phyloP scores from a whole-genome alignment of 2,113 vertebrate species.

The Python bivittatus region DNA sequence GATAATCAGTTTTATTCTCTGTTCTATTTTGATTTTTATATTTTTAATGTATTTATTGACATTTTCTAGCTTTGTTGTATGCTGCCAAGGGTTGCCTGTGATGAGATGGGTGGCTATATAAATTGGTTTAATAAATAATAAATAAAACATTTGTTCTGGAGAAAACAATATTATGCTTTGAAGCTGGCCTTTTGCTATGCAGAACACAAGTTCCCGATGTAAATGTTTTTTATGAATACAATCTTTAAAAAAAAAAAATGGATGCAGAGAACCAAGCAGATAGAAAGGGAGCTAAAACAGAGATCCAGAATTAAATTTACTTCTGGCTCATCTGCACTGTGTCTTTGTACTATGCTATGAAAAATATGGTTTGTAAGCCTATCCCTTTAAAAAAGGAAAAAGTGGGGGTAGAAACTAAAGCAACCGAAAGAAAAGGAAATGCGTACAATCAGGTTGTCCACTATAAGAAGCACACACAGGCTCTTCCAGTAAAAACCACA shows the following conservation, averaged over 20 bases:
- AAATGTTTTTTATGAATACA: background rate
- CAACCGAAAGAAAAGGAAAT: background rate
- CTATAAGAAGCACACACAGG: background rate
- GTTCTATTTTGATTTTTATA: too few species aligned
- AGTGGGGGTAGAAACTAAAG: background rate
- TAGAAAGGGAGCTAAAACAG: background rate
- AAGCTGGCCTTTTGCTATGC: background rate
- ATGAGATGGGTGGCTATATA: too few species aligned
- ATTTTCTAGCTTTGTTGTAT: too few species aligned
- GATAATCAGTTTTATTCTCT: too few species aligned
- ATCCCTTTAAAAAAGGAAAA: background rate
- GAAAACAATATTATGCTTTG: background rate
- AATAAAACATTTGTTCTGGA: too few species aligned
- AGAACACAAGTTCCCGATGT: background rate
- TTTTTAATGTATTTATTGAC: too few species aligned
- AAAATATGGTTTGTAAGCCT: background rate
- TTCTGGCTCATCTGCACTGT: background rate
- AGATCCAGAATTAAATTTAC: background rate
- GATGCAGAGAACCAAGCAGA: background rate
- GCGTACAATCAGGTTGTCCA: background rate
- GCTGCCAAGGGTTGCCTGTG: too few species aligned
- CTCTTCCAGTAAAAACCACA: constrained; percentile 1
- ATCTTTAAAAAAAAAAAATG: background rate
- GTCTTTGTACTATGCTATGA: background rate
- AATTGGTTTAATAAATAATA: too few species aligned